Conservation (phyloP, 64 coral and sea anemone genomes). For the Montipora capricornis region DNA sequence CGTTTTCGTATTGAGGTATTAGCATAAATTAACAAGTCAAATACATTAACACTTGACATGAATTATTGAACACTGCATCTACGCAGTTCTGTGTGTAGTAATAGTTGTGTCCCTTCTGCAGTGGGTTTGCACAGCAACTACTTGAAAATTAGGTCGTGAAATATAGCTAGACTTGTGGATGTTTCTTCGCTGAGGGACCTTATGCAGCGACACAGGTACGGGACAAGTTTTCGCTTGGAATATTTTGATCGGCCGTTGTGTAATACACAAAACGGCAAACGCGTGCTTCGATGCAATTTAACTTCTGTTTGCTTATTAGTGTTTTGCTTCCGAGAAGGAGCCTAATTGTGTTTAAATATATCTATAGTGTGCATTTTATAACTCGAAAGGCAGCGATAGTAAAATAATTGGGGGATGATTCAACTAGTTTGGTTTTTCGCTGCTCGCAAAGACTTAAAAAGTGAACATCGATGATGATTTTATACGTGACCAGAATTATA, state of each 20-base stretch:
- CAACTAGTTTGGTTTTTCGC: neutral
- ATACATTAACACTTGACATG: constrained; percentile 40
- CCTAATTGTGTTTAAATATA: constrained; percentile 48
- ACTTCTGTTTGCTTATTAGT: constrained; percentile 60
- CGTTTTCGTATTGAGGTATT: constrained; percentile 16
- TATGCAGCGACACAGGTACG: constrained; percentile 69
- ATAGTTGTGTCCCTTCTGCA: neutral
- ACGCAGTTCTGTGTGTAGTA: constrained; percentile 19
- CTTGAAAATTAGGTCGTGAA: neutral
- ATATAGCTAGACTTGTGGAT: constrained; percentile 50
- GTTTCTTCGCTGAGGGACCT: constrained; percentile 38
- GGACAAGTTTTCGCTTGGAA: neutral
- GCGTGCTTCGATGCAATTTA: constrained; percentile 36
- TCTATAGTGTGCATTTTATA: constrained; percentile 1
- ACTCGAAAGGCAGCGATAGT: neutral
- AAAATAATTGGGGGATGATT: neutral
- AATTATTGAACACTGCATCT: constrained; percentile 35
- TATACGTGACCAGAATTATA: neutral
- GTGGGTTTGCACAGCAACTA: constrained; percentile 32
- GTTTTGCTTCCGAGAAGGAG: constrained; percentile 20
- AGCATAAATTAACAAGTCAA: constrained; percentile 45
- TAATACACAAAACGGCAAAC: neutral
- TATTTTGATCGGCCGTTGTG: constrained; percentile 15
- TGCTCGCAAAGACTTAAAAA: neutral
- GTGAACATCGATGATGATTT: neutral